Base-by-base conservation (phyloP, 1,140 invertebrate genomes). In the Zophobas atratus region DNA sequence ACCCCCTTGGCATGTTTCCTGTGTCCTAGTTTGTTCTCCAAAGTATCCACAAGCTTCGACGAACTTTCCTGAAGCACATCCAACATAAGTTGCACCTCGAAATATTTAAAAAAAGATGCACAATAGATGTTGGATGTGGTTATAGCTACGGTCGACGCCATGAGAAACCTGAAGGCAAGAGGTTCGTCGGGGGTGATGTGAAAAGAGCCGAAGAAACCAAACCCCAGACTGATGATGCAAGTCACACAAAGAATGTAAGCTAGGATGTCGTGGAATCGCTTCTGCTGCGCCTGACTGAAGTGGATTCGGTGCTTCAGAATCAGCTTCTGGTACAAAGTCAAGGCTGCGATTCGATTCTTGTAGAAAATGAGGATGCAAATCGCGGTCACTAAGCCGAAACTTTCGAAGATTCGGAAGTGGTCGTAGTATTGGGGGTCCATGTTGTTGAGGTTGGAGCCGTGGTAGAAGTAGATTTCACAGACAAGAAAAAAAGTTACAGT, bases 61-160 rank as follows among this genome's bases (percentile, higher is more conserved):
- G 20, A 20, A 20, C 20, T 20, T 20, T 20, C 20, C 20, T 20
- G 20, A 20, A 20, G 20, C 20, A 20, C 20, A 20, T 20, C 20
- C 20, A 20, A 20, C 20, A 20, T 20, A 20, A 20, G 20, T 34
- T 38, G 3, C 6, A 73, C 34, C 20, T 55, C 38, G 3, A 56
- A 55, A 73, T 55, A 56, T 73, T 73, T 53, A 3, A 55, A 20
- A 39, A 73, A 53, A 32, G 49, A 41, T 34, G 20, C 5, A 1
- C 1, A 32, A 56, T 53, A 56, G 2, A 73, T 55, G 1, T 34
- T 34, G 6, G n/a, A 41, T 33, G 56, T 5, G n/a, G n/a, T 53
- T 20, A 56, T 20, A 39, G 41, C 36, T 32, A 39, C 1, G 56
- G 33, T 73, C 33, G 33, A 1, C 1, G 6, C 33, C 39, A 43